Base-by-base conservation (phyloP, 2,797 vertebrate species). In the Eulemur coronatus region DNA sequence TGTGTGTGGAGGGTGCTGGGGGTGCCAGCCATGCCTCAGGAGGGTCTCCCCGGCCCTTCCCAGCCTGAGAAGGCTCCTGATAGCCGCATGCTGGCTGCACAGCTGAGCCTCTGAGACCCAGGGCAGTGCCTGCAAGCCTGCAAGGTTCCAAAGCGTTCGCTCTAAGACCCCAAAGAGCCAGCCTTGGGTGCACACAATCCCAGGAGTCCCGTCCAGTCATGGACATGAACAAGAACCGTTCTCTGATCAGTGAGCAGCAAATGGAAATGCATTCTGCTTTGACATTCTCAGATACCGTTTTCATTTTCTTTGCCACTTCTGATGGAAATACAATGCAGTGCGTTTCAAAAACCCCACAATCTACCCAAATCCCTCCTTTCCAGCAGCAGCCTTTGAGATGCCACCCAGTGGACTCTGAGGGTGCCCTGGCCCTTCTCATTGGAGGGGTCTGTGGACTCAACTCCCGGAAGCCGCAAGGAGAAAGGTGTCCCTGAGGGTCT, bases 31-130 rank as follows among this genome's bases (percentile, higher is more conserved):
- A 4, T 48, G 52, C 26, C 35, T 24, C 57, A 18, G 26, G 50
- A 67, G 59, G 43, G 26, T 50, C 73, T 94, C 24, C 72, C 22
- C 75, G 78, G 33, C 41, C 41, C 38, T 65, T 76, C 72, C 52
- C 24, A 41, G 52, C 72, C 65, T 67, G 5, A 92, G 93, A 72
- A 97, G 97, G 97, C 96, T 97, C 97, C 95, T 96, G 93, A 94
- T 70, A 96, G 95, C 92, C 61, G 52, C 80, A n/a, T 75, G n/a
- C 48, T 41, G 70, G 52, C 35, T 59, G 72, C 15, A 63, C 75
- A 97, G 98, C 95, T 80, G 90, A 97, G 95, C 95, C 82, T 94
- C 75, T 84, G 95, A 96, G 93, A 97, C 89, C 55, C 48, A 94
- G 85, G 73, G 96, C 50, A 88, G 80, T 88, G 84, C 81, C 91